Base-by-base conservation (phyloP, 2,797 vertebrate species). In the Poecilia wingei region DNA sequence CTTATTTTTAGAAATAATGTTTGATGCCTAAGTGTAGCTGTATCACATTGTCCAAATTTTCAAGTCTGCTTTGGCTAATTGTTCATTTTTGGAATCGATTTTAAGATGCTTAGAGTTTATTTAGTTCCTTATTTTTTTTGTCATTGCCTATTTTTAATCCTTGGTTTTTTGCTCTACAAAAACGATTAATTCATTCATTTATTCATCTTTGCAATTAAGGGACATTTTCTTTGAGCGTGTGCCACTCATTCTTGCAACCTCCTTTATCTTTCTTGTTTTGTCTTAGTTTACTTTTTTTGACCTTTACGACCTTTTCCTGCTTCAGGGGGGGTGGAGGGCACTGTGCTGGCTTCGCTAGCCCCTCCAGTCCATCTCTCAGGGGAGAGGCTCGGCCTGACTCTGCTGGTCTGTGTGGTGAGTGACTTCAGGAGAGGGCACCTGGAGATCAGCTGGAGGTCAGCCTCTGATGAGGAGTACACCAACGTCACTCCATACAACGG, bases 341-440 rank as follows among this genome's bases (percentile, higher is more conserved):
- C 84, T 46, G 13, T 92, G 59, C 75, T 94, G 81, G 91, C 92
- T 2, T 94, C 93, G 36, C 82, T 95, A 70, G 94, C 94, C 16
- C 91, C 94, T 51, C 95, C 95, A 0, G 90, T 96, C 76, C 95
- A 96, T 79, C 85, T 96, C 66, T 92, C 95, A 13, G 88, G 94
- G 14, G 94, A 94, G 5, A 88, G 79, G 25, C 83, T 93, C 28
- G 93, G 95, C 47, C 92, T 92, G 93, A 95, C 95, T 1, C 79
- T 96, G 78, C 87, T 96, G 83, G 85, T 96, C 72, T 96, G 96
- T 82, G 82, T 96, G 88, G 91, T 96, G 74, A 93, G 91, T 71
- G 94, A 96, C 85, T 83, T 95, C 69, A 86, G 90, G 64, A 91
- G 91, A 79, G 92, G 92, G 0, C 90, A 89, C 66, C 79, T 95